These are phyloP conservation scores for Ichneumon xanthorius DNA, from an alignment of 2,888 invertebrate genomes.

Conservation along the genomic window DNA sequence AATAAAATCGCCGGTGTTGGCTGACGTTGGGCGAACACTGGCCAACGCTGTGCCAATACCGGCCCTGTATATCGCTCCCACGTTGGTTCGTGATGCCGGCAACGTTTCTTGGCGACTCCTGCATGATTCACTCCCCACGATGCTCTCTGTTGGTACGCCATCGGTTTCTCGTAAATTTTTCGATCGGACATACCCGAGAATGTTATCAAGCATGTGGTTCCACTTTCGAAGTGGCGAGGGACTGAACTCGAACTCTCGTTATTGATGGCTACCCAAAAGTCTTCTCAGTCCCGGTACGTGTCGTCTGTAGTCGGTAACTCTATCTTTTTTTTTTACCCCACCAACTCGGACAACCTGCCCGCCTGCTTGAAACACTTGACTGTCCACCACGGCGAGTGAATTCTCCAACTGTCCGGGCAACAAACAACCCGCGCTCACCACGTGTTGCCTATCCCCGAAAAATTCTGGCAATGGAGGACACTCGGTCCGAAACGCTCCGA, in stretches of 20 bases:
- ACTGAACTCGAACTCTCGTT: constrained; percentile 49
- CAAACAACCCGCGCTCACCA: constrained; percentile 49
- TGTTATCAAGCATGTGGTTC: constrained; percentile 61
- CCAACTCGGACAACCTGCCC: constrained; percentile 34
- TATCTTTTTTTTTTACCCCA: not conserved
- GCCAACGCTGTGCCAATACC: too few species aligned
- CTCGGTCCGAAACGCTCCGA: constrained; percentile 5
- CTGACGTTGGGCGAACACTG: too few species aligned
- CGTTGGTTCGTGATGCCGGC: not conserved
- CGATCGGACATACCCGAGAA: constrained; percentile 32
- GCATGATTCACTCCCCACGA: not conserved
- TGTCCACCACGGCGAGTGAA: constrained; percentile 2
- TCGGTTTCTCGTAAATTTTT: constrained; percentile 56
- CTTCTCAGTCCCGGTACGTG: constrained; percentile 20
- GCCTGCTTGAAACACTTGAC: constrained; percentile 50
- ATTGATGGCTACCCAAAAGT: constrained; percentile 46
- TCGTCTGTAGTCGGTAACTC: constrained; percentile 23
- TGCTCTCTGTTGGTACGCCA: constrained; percentile 19
- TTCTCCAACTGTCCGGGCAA: constrained; percentile 25
- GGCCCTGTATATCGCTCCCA: too few species aligned
- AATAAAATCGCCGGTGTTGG: too few species aligned
- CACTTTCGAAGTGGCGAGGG: constrained; percentile 53
- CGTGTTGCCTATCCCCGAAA: constrained; percentile 54
- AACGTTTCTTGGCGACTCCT: not conserved
- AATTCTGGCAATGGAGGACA: constrained; percentile 19